These are phyloP conservation scores for Vireo altiloquus DNA, from an alignment of 2,113 vertebrate species.

Conservation along the genomic window DNA sequence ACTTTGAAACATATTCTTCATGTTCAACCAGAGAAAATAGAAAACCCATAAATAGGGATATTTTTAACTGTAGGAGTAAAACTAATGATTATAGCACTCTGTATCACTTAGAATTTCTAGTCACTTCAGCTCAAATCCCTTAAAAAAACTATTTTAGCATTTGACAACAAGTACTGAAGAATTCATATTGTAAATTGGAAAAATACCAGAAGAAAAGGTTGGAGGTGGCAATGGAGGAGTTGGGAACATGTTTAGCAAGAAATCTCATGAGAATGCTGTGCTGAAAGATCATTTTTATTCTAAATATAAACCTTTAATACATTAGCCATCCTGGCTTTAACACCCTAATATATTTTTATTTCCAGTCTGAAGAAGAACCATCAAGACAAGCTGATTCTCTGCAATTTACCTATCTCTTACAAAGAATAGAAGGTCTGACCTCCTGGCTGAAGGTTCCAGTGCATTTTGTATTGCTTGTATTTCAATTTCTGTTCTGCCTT, in stretches of 20 bases:
- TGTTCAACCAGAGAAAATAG: constrained; percentile 4
- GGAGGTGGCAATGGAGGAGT: constrained; percentile 48
- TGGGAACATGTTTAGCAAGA: constrained; percentile 37
- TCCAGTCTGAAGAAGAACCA: neutral
- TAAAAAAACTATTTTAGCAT: neutral
- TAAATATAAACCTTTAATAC: constrained; percentile 34
- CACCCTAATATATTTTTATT: neutral
- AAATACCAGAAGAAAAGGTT: constrained; percentile 56
- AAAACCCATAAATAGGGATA: neutral
- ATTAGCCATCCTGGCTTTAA: neutral
- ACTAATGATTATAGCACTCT: neutral
- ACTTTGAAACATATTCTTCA: constrained; percentile 2
- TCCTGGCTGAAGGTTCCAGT: neutral
- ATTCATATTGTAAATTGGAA: constrained; percentile 26
- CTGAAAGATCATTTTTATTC: constrained; percentile 32
- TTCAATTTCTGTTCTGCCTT: neutral
- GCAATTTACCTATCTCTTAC: neutral
- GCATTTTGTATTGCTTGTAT: neutral
- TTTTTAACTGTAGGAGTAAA: neutral
- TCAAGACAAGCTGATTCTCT: neutral
- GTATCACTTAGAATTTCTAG: neutral
- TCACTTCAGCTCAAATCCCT: neutral
- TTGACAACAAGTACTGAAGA: constrained; percentile 33
- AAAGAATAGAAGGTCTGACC: neutral
- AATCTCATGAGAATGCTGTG: neutral